Conservation (phyloP, 2,113 vertebrate species). For the Stigmatopora nigra region DNA sequence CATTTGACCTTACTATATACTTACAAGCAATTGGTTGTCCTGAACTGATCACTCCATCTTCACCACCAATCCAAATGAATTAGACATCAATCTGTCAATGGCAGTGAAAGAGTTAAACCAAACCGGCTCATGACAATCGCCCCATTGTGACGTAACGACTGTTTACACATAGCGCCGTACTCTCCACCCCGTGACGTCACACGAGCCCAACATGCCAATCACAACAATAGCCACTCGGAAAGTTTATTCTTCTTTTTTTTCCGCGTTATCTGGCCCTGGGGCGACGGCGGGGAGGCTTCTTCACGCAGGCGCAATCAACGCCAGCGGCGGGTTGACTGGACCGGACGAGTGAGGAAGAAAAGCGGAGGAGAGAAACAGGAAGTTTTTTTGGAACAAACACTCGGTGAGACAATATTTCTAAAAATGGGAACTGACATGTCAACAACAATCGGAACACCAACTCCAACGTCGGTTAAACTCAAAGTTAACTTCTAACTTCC, state of each 20-base stretch:
- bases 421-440: not conserved
- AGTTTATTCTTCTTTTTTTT: not conserved
- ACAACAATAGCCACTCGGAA: not conserved
- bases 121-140: not conserved
- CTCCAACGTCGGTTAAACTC: not conserved
- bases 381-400: conserved; percentile 5
- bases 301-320: not conserved
- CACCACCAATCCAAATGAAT: no score
- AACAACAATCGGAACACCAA: not conserved
- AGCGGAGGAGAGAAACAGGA: not conserved
- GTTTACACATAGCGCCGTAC: not conserved
- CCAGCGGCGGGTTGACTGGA: not conserved
- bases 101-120: no score
- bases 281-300: not conserved
- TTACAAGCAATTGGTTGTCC: no score
- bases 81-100: no score
- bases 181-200: not conserved
- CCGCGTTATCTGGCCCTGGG: not conserved
- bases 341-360: not conserved
- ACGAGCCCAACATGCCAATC: not conserved
- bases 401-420: not conserved
- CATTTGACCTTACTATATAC: no score
- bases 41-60: no score
- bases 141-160: conserved; percentile 1
- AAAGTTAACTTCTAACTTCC: not conserved